phyloP scores from a whole-genome alignment of 2,113 vertebrate species.

The Podarcis raffonei region DNA sequence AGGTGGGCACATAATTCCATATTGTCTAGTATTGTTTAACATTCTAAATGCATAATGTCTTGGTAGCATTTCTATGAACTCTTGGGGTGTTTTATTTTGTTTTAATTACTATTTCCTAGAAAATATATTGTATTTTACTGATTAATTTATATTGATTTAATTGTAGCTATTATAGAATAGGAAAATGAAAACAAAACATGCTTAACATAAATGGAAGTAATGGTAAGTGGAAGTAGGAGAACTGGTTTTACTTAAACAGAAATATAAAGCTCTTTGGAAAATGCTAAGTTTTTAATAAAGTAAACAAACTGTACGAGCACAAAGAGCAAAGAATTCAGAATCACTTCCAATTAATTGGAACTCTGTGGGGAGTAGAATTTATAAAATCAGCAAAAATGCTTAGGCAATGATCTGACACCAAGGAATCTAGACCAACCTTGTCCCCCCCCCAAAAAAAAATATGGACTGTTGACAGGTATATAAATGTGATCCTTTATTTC shows the following conservation, averaged over 20 bases:
- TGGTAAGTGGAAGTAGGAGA: constrained; percentile 44
- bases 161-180: constrained; percentile 36
- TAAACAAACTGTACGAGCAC: constrained; percentile 60
- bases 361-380: constrained; percentile 56
- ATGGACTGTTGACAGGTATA: no score
- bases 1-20: constrained; percentile 39
- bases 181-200: constrained; percentile 44
- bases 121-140: constrained; percentile 48
- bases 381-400: constrained; percentile 50
- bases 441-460: no score
- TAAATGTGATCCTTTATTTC: neutral
- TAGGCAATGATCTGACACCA: constrained; percentile 33
- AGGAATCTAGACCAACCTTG: constrained; percentile 20
- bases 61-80: constrained; percentile 25
- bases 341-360: constrained; percentile 62
- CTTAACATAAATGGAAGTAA: constrained; percentile 33
- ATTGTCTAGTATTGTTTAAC: constrained; percentile 41
- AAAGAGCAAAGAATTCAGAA: constrained; percentile 52
- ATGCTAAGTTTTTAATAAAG: constrained; percentile 57
- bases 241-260: constrained; percentile 46
- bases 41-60: constrained; percentile 22
- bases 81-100: no score
- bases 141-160: constrained; percentile 57
- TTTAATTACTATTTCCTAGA: constrained; percentile 5
- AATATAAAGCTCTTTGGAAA: constrained; percentile 60